Conservation (phyloP, 1,140 invertebrate species). For the Drosophila lini region DNA sequence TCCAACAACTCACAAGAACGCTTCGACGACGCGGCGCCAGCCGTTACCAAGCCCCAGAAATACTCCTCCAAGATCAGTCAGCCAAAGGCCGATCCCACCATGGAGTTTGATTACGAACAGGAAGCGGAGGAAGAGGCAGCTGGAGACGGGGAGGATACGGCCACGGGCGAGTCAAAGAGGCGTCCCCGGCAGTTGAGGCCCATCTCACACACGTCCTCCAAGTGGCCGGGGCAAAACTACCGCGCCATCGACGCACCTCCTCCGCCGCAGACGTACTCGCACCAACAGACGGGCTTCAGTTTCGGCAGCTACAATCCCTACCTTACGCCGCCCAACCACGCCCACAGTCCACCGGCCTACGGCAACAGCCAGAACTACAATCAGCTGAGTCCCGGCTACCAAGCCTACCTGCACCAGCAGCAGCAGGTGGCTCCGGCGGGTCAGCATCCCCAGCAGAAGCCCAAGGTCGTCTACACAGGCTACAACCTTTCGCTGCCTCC, state of each 20-base stretch:
- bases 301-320: conserved; percentile 78
- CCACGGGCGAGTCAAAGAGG: conserved; percentile 53
- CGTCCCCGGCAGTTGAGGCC: conserved; percentile 69
- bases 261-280: conserved; percentile 26
- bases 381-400: conserved; percentile 52
- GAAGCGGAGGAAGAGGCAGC: conserved; percentile 21
- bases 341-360: conserved; percentile 13
- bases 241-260: conserved; percentile 58
- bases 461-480: conserved; percentile 64
- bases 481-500: conserved; percentile 76
- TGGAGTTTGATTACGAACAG: conserved; percentile 33
- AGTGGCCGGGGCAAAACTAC: conserved; percentile 58
- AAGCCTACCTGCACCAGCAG: conserved; percentile 47
- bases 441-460: conserved; percentile 44
- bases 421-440: conserved; percentile 35
- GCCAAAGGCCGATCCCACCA: not conserved
- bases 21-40: conserved; percentile 13
- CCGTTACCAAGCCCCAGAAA: conserved; percentile 20
- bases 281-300: conserved; percentile 41
- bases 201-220: conserved; percentile 20
- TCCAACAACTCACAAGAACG: conserved; percentile 53
- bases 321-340: conserved; percentile 62
- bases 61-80: conserved; percentile 62
- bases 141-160: conserved; percentile 44
- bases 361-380: conserved; percentile 60